These are phyloP conservation scores for Drosophila yakuba DNA, from an alignment of 1,140 invertebrate genomes.

Conservation along the genomic window DNA sequence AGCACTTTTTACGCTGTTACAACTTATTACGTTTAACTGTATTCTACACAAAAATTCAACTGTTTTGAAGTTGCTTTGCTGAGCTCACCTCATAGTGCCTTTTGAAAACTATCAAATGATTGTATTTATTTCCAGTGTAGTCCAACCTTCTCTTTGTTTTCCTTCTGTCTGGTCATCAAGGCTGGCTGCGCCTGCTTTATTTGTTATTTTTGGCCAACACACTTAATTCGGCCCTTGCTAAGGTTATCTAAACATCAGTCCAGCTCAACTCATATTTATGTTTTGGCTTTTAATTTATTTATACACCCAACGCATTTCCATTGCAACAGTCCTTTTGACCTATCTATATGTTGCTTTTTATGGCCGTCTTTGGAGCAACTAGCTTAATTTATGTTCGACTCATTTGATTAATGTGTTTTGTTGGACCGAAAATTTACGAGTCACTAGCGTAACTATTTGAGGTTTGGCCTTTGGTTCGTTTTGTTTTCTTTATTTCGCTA, in stretches of 20 bases:
- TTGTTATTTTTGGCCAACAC: conserved; percentile 45
- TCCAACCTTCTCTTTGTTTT: conserved; percentile 39
- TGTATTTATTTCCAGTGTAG: not conserved
- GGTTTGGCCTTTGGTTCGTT: conserved; percentile 10
- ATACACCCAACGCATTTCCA: conserved; percentile 40
- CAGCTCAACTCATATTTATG: conserved; percentile 51
- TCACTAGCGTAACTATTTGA: conserved; percentile 52
- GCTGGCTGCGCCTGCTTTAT: conserved; percentile 15
- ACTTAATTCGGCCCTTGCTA: conserved; percentile 43
- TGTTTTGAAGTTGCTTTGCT: too few species aligned
- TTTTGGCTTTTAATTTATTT: conserved; percentile 54
- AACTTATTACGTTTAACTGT: not conserved
- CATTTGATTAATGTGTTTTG: conserved; percentile 67
- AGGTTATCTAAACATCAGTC: conserved; percentile 41
- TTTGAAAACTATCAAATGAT: not conserved
- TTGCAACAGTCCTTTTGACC: conserved; percentile 27
- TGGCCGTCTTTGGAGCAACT: conserved; percentile 40
- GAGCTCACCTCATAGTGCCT: too few species aligned
- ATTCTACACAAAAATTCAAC: too few species aligned
- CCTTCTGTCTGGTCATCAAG: conserved; percentile 42
- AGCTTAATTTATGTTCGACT: conserved; percentile 65
- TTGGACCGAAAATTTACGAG: conserved; percentile 45
- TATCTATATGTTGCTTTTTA: conserved; percentile 48
- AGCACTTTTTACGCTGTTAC: not conserved
- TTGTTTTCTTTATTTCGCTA: conserved; percentile 5